Conservation (phyloP, 2,888 invertebrate species). For the Dexiosoma caninum region DNA sequence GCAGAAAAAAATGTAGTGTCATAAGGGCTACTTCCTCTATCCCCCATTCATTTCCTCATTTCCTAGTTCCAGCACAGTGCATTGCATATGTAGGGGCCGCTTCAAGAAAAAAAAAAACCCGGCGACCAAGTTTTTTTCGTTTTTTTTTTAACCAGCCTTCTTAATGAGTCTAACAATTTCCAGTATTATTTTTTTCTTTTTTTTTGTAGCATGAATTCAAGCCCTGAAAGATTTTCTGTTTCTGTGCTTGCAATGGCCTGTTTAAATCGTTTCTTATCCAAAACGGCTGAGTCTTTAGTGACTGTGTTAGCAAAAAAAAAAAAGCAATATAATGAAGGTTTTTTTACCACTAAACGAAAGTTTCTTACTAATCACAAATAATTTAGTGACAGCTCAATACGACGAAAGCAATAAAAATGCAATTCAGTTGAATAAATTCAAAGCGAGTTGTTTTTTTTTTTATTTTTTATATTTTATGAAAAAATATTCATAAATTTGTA, state of each 20-base stretch:
- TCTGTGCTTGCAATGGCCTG: background rate
- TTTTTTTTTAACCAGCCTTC: no score
- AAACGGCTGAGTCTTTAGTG: constrained; percentile 14
- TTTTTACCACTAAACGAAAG: constrained; percentile 50
- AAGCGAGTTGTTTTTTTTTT: constrained; percentile 18
- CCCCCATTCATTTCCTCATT: no score
- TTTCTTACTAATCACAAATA: constrained; percentile 62
- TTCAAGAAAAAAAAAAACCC: no score
- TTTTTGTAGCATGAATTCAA: background rate
- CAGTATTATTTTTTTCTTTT: no score
- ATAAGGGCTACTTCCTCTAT: no score
- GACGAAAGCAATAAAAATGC: constrained; percentile 58
- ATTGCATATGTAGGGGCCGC: no score
- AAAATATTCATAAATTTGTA: constrained; percentile 41
- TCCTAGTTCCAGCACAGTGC: no score
- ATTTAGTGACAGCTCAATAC: constrained; percentile 65
- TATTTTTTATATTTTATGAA: no score
- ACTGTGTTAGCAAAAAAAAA: no score
- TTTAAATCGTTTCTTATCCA: constrained; percentile 16
- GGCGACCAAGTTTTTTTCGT: no score
- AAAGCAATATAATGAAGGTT: background rate
- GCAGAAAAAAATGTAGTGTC: no score
- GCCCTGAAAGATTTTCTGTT: background rate
- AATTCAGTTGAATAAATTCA: constrained; percentile 47
- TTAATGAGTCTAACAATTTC: no score